Base-by-base conservation (phyloP, 2,113 vertebrate species). In the Pygoscelis adeliae region DNA sequence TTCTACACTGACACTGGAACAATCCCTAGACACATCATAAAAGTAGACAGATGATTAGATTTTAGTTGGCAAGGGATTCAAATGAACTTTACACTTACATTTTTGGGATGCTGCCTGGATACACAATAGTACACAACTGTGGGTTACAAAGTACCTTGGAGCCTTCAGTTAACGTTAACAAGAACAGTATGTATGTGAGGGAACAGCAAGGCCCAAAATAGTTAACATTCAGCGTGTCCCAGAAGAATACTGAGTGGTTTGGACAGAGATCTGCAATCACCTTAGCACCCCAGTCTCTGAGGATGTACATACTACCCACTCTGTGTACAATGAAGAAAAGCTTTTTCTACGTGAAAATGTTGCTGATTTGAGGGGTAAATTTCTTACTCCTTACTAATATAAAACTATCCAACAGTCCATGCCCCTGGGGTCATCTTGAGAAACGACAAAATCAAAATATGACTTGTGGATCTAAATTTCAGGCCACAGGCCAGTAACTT, bases 61-160 rank as follows among this genome's bases (percentile, higher is more conserved):
- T 90, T 89, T 86, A 88, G 34, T 42, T 95, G 95, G 95, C 83
- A 85, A 94, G 56, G 59, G 77, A 83, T 87, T 95, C 76, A 76
- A 69, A 59, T 65, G 50, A 97, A 96, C 86, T 90, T 95, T 67
- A 93, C 83, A 65, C 88, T 91, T 90, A 47, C 0, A 19, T 65
- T 95, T 95, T 83, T 89, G 93, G 96, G 96, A 96, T 89, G 83
- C 91, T 96, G 93, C 96, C 95, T 92, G 95, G 93, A 81, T 77
- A 87, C 88, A 85, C 87, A 89, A 52, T 14, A 47, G 76, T 11
- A 95, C 89, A 93, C 87, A 89, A 50, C 14, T 7, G 38, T 55
- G 79, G 34, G 46, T 89, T 94, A 96, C 87, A 89, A 93, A 97
- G 94, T 83, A 95, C 72, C 32, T 79, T 93, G 87, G 66, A 97